These are phyloP conservation scores for Grammomys dolichurus DNA, from an alignment of 2,113 vertebrate genomes.

Conservation along the genomic window DNA sequence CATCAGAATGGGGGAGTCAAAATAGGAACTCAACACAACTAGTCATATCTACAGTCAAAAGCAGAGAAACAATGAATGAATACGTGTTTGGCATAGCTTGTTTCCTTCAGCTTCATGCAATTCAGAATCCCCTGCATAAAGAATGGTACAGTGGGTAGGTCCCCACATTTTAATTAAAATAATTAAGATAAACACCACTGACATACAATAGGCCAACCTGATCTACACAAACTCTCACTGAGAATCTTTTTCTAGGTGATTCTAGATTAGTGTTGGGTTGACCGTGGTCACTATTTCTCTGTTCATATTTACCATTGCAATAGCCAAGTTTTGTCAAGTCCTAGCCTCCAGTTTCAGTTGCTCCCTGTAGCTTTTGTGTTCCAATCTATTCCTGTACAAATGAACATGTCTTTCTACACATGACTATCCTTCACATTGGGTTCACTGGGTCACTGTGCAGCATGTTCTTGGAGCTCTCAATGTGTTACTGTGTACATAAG, in stretches of 20 bases:
- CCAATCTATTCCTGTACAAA: not conserved
- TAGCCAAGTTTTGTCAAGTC: not conserved
- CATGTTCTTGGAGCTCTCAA: not conserved
- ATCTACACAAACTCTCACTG: not conserved
- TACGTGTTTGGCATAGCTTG: not conserved
- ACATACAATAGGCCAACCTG: not conserved
- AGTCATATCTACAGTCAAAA: not conserved
- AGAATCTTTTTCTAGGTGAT: not conserved
- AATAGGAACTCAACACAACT: not conserved
- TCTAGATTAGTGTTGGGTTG: not conserved
- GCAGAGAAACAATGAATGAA: not conserved
- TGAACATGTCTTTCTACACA: slow-evolving; percentile 22
- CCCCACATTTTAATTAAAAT: not conserved
- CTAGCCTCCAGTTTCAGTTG: not conserved
- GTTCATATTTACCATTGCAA: not conserved
- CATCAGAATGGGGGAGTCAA: not conserved
- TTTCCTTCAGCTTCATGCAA: not conserved
- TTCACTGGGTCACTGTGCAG: not conserved
- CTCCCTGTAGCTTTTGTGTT: not conserved
- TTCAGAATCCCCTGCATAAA: not conserved
- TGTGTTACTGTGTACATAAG: not conserved
- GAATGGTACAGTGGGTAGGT: not conserved
- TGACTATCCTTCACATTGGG: not conserved
- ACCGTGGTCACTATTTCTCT: not conserved
- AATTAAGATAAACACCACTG: not conserved